These are phyloP conservation scores for Lepidotrigona ventralis DNA, from an alignment of 1,140 invertebrate species.

Conservation along the genomic window DNA sequence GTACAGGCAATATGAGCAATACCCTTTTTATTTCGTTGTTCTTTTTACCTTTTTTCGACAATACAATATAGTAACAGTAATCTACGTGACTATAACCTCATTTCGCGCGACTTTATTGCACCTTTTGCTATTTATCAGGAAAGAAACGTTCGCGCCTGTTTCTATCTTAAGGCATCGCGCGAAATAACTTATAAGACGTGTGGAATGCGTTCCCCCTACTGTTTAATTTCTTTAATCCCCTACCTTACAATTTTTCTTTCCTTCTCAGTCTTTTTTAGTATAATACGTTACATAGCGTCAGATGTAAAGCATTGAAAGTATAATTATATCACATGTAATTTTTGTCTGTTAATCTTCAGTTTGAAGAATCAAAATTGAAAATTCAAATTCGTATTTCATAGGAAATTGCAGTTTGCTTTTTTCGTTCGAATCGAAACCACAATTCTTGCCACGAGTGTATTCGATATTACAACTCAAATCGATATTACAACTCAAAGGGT, in stretches of 20 bases:
- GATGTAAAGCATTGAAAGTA: too few species aligned
- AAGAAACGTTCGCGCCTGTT: conserved; percentile 41
- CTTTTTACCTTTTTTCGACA: neutral
- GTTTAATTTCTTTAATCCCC: conserved; percentile 11
- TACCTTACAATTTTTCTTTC: neutral
- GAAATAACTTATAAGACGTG: conserved; percentile 24
- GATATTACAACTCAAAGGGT: too few species aligned
- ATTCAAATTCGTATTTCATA: too few species aligned
- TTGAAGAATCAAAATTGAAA: neutral
- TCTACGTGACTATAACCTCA: too few species aligned
- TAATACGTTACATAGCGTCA: too few species aligned
- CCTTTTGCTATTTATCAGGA: conserved; percentile 45
- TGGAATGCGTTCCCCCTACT: conserved; percentile 46
- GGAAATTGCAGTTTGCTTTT: too few species aligned
- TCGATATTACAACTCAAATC: too few species aligned
- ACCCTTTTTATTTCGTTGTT: neutral
- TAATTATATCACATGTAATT: too few species aligned
- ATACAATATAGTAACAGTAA: too few species aligned
- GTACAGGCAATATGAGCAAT: neutral
- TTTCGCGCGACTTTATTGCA: too few species aligned
- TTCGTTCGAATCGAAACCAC: too few species aligned
- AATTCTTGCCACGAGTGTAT: too few species aligned
- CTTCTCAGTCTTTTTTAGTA: neutral
- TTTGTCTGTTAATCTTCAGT: neutral
- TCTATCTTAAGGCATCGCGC: conserved; percentile 22